Conservation (phyloP, 30 jellyfish, hydroid and myxozoan species). For the Turritopsis dohrnii region DNA sequence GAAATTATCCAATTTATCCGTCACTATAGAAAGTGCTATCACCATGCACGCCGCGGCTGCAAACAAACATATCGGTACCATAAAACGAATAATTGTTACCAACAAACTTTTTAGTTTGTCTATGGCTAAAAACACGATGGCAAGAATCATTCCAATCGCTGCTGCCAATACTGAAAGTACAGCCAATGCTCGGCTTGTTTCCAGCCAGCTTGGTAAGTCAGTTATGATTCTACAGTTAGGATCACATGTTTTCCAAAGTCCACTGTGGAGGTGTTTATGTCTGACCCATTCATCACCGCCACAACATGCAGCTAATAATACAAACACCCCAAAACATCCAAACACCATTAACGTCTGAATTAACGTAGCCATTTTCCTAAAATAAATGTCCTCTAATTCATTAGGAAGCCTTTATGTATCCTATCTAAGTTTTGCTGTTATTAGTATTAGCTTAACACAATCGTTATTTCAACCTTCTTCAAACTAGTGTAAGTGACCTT, state of each 20-base stretch:
- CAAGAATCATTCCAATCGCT: not conserved
- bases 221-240: not conserved
- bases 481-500: too few species aligned
- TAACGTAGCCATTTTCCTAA: too few species aligned
- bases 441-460: too few species aligned
- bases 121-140: not conserved
- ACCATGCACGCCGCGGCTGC: not conserved
- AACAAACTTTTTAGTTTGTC: not conserved
- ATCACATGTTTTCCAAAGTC: not conserved
- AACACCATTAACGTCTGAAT: not conserved
- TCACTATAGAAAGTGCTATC: not conserved
- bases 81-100: not conserved
- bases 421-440: too few species aligned
- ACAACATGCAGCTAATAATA: not conserved
- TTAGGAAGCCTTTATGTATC: too few species aligned
- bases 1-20: not conserved
- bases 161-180: not conserved
- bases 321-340: not conserved
- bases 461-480: too few species aligned
- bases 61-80: too few species aligned
- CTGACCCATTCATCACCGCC: not conserved
- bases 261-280: not conserved
- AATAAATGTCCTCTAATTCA: too few species aligned
- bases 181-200: not conserved
- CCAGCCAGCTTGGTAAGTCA: not conserved